Percentiles rank a stretch among this genome's conserved stretches.
Conservation (phyloP, 2,113 vertebrate genomes). For the Cephalopholis sonnerati region DNA sequence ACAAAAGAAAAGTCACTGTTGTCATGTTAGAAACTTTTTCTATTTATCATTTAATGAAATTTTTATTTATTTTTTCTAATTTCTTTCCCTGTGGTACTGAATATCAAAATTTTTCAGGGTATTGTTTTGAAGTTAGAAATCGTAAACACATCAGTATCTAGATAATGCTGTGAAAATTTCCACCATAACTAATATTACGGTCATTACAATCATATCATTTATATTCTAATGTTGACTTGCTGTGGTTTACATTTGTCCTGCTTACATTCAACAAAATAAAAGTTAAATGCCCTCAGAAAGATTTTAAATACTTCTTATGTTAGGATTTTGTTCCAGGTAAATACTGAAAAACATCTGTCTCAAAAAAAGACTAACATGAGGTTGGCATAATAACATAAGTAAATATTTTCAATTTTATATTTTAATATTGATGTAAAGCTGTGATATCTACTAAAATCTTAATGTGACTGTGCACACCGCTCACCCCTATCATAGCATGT, state of each 20-base stretch:
- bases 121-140: no score
- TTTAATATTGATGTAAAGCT: not conserved
- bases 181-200: no score
- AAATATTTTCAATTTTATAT: not conserved
- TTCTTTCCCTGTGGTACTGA: no score
- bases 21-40: no score
- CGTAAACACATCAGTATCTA: not conserved
- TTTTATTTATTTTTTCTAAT: no score
- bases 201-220: constrained; percentile 2
- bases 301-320: no score
- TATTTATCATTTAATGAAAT: no score
- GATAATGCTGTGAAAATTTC: not conserved
- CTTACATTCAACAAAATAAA: not conserved
- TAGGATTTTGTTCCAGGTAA: no score
- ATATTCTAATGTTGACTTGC: not conserved
- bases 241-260: not conserved
- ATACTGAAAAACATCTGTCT: not conserved
- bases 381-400: no score
- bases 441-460: not conserved
- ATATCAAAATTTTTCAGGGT: no score
- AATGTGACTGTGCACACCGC: no score
- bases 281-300: not conserved
- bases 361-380: not conserved
- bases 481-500: not conserved
- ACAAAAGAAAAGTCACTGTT: no score